Conservation (phyloP, 2,888 invertebrate genomes). For the Siphlonurus alternatus region DNA sequence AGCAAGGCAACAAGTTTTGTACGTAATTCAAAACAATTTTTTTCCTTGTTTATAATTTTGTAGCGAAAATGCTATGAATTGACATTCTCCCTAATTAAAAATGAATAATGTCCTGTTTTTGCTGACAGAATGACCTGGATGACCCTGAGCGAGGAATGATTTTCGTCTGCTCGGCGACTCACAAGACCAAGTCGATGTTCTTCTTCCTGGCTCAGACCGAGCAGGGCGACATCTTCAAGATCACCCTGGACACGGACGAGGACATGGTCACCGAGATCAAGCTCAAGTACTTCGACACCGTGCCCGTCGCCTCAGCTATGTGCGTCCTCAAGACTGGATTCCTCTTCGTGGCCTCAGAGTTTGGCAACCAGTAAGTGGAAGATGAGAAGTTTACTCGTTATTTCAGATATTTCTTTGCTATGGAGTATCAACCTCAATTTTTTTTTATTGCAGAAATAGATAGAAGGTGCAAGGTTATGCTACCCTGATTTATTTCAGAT, state of each 20-base stretch:
- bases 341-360: conserved; percentile 94
- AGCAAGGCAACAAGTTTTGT: no score
- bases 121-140: conserved; percentile 91
- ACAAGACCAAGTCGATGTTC: conserved; percentile 99
- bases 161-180: conserved; percentile 96
- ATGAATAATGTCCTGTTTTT: no score
- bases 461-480: no score
- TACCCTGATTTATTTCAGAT: no score
- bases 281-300: conserved; percentile 97
- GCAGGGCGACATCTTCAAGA: conserved; percentile 93
- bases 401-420: background rate
- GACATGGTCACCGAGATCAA: conserved; percentile 98
- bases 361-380: conserved; percentile 94
- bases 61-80: no score
- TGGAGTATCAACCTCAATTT: no score
- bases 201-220: conserved; percentile 99
- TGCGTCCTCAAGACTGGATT: conserved; percentile 98
- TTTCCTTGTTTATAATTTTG: no score
- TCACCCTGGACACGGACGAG: conserved; percentile 91
- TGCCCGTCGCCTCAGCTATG: conserved; percentile 91
- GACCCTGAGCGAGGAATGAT: conserved; percentile 99
- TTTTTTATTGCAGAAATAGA: no score
- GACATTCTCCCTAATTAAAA: no score
- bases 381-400: background rate
- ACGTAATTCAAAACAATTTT: no score